Conservation (phyloP, 2,888 invertebrate species). For the Trachelus iudaicus region DNA sequence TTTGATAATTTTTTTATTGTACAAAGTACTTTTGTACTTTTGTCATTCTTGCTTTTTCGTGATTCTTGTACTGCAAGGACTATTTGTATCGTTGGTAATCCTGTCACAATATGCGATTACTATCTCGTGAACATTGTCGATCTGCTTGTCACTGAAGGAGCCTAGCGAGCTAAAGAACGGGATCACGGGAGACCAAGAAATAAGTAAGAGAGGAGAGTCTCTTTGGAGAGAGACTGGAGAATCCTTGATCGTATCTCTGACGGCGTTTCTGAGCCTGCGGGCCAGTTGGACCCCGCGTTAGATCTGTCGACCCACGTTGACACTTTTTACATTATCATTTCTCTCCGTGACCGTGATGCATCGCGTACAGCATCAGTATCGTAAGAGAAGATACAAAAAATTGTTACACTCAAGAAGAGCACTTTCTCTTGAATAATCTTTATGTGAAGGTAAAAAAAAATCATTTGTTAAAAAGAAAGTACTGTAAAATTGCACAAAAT, state of each 20-base stretch:
- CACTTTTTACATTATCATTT: conserved; percentile 30
- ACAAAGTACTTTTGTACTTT: background rate
- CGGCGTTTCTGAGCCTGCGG: background rate
- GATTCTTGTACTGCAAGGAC: background rate
- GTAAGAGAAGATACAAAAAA: conserved; percentile 6
- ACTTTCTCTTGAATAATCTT: background rate
- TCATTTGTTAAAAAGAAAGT: too few species aligned
- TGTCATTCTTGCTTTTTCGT: too few species aligned
- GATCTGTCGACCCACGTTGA: conserved; percentile 30
- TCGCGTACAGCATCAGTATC: background rate
- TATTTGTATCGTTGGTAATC: background rate
- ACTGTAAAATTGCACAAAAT: background rate
- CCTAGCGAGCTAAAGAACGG: background rate
- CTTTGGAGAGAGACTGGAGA: background rate
- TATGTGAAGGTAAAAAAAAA: background rate
- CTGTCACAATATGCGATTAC: background rate
- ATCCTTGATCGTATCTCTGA: background rate
- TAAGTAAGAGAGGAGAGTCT: background rate
- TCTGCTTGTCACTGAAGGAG: background rate
- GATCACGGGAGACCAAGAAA: background rate
- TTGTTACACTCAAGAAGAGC: background rate
- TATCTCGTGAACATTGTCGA: background rate
- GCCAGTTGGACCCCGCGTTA: background rate
- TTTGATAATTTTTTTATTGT: background rate
- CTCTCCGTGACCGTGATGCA: background rate